phyloP scores from a whole-genome alignment of 2,797 vertebrate genomes.

The Darevskia mixta region DNA sequence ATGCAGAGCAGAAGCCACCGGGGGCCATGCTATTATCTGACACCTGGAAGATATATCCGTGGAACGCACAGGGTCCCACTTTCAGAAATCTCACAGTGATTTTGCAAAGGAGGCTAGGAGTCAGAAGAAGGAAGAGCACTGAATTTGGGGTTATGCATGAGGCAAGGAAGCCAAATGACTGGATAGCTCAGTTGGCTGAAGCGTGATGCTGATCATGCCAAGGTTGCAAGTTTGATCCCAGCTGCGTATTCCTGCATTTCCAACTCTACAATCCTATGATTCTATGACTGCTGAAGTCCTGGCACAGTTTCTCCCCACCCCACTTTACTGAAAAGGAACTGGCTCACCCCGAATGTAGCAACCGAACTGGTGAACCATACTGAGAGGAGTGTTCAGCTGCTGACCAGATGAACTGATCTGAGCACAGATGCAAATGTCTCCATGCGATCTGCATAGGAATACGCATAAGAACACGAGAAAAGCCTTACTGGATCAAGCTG shows the following conservation, averaged over 20 bases:
- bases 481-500: background rate
- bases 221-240: no score
- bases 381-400: background rate
- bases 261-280: no score
- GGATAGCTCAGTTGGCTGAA: background rate
- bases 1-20: background rate
- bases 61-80: background rate
- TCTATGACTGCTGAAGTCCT: background rate
- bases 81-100: background rate
- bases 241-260: no score
- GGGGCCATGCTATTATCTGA: background rate
- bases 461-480: background rate
- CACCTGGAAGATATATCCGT: background rate
- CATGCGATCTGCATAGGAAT: background rate
- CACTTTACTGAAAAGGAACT: background rate
- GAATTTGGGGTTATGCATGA: conserved; percentile 10
- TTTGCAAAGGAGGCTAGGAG: background rate
- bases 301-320: background rate
- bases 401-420: background rate
- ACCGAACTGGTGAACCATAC: background rate
- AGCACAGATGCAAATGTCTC: background rate
- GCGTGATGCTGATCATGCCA: no score
- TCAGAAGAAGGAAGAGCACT: background rate
- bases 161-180: conserved; percentile 30
- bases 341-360: background rate